Conservation (phyloP, 1,140 invertebrate genomes). For the Trachymyrmex septentrionalis region DNA sequence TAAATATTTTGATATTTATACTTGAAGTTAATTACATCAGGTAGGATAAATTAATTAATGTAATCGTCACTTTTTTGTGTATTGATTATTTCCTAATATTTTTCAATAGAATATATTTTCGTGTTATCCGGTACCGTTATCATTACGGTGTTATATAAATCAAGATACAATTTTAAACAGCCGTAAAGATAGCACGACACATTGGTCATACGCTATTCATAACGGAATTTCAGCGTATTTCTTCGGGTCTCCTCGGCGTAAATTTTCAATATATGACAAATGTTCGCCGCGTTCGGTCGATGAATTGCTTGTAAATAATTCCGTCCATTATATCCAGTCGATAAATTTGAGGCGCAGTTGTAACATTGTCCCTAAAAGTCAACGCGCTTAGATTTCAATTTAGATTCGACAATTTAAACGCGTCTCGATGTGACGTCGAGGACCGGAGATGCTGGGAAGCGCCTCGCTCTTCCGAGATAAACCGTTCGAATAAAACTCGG, state of each 20-base stretch:
- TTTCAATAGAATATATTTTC: background rate
- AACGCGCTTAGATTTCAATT: constrained; percentile 28
- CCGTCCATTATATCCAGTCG: background rate
- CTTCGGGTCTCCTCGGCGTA: background rate
- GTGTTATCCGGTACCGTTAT: background rate
- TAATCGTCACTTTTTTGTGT: background rate
- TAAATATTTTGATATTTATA: constrained; percentile 2
- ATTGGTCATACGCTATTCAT: background rate
- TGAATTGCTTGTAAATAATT: constrained; percentile 36
- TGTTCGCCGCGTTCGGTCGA: background rate
- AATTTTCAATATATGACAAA: constrained; percentile 22
- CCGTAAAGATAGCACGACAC: background rate
- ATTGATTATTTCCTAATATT: background rate
- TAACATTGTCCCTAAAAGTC: background rate
- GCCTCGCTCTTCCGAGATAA: background rate
- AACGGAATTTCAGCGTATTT: background rate
- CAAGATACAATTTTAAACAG: constrained; percentile 11
- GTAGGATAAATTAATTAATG: background rate
- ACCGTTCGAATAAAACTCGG: constrained; percentile 17
- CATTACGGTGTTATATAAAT: background rate
- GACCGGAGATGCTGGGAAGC: background rate
- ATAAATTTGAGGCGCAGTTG: constrained; percentile 1
- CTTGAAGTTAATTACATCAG: background rate
- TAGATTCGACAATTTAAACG: constrained; percentile 12
- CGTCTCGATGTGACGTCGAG: background rate